Evolutionary conservation across 2,888 invertebrate genomes (phyloP).

Genomic region (Cryptus armator): DNA sequence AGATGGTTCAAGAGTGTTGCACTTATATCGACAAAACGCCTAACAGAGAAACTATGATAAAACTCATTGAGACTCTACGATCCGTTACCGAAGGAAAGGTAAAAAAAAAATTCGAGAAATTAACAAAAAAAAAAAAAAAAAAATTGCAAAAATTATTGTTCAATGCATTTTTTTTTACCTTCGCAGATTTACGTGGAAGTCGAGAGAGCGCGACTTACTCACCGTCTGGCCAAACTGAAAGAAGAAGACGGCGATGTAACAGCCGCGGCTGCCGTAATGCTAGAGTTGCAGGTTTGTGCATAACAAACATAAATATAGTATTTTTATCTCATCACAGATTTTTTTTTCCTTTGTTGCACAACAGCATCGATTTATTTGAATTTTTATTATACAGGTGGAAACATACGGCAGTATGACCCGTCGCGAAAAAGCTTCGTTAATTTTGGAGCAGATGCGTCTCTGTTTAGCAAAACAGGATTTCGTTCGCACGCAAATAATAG

Average conservation of each 20-base stretch:
- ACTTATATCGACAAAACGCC: slow-evolving; percentile 97
- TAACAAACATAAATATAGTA: background rate
- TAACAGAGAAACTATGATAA: slow-evolving; percentile 95
- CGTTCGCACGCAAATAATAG: slow-evolving; percentile 98
- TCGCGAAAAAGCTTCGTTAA: slow-evolving; percentile 97
- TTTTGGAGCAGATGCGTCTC: slow-evolving; percentile 99
- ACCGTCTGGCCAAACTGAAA: slow-evolving; percentile 94
- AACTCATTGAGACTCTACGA: slow-evolving; percentile 97
- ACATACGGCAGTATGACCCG: slow-evolving; percentile 99
- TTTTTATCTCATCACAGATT: background rate
- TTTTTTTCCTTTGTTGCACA: background rate
- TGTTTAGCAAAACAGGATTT: slow-evolving; percentile 98
- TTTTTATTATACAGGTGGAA: slow-evolving; percentile 87
- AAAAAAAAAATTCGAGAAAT: slow-evolving; percentile 60
- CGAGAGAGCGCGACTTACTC: slow-evolving; percentile 97
- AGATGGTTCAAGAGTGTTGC: slow-evolving; percentile 98
- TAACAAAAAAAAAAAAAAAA: background rate
- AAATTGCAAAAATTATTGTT: slow-evolving; percentile 4
- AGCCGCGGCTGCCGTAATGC: slow-evolving; percentile 97
- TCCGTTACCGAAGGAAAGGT: slow-evolving; percentile 98
- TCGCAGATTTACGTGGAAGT: slow-evolving; percentile 99
- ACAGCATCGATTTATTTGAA: background rate
- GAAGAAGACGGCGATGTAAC: slow-evolving; percentile 93
- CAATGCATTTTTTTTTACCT: slow-evolving; percentile 19
- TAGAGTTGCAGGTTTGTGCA: slow-evolving; percentile 93